Base-by-base conservation (phyloP, 2,113 vertebrate species). In the Urocynchramus pylzowi region DNA sequence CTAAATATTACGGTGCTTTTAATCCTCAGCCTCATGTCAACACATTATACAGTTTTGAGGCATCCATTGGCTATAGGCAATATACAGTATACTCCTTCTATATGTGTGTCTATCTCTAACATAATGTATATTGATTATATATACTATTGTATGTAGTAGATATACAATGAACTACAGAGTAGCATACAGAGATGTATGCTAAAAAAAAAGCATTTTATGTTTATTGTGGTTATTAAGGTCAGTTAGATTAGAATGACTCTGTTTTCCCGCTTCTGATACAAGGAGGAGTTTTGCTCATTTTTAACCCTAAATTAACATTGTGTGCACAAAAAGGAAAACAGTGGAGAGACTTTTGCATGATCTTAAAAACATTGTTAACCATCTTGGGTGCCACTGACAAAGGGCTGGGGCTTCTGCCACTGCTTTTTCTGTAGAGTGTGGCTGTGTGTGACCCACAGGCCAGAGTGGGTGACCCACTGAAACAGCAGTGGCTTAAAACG, bases 311-410 rank as follows among this genome's bases (percentile, higher is more conserved):
- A 50, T 52, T 49, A 82, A 37, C 6, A 14, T 16, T 59, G 22
- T 30, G 12, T 27, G 37, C 27, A 21, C 13, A 27, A 23, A 42
- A 50, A 63, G 11, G 10, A 47, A 89, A 78, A 41, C 1, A 2
- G 65, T 0, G 0, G 10, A 45, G 18, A n/a, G 20, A 30, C 21
- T 54, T 93, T 22, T 52, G 35, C 23, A 20, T 0, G 1, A 37
- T 24, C 26, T 54, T 74, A 21, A 41, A 68, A 37, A 22, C 4
- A 20, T 10, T 4, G 14, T 70, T 82, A 37, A 70, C 31, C 17
- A 3, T 16, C 12, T 39, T 20, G 31, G 16, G 6, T 13, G 41
- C 50, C 67, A 39, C 14, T 86, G 28, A 60, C 11, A 4, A 14
- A 11, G 37, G 42, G 56, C 37, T 68, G 53, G 44, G 31, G 11